Conservation (phyloP, 2,797 vertebrate genomes). For the Malurus leucopterus region DNA sequence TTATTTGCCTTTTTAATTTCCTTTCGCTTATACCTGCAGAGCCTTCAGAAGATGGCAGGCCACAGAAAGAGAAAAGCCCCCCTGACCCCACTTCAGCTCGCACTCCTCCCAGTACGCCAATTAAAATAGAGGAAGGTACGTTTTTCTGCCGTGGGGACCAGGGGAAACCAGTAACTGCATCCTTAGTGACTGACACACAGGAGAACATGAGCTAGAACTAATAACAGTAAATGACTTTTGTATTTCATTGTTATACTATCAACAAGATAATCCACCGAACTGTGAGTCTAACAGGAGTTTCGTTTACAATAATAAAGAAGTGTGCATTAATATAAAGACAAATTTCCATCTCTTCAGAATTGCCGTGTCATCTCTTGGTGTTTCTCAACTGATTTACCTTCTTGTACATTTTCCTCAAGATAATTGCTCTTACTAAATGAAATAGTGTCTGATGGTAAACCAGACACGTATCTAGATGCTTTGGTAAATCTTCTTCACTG, state of each 20-base stretch:
- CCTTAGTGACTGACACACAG: background rate
- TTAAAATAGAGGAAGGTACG: constrained; percentile 92
- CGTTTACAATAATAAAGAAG: constrained; percentile 36
- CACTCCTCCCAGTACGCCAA: constrained; percentile 88
- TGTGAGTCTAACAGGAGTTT: background rate
- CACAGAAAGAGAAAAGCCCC: constrained; percentile 74
- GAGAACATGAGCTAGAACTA: background rate
- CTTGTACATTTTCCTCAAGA: background rate
- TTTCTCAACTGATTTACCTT: background rate
- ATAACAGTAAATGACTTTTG: background rate
- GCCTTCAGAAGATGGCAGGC: constrained; percentile 73
- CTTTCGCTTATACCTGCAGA: constrained; percentile 39
- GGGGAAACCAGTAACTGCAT: background rate
- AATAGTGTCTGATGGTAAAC: background rate
- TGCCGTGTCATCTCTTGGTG: background rate
- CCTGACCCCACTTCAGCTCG: constrained; percentile 66
- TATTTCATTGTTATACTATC: background rate
- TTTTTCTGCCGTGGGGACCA: background rate
- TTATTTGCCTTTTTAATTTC: background rate
- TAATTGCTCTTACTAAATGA: background rate
- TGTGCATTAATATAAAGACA: background rate
- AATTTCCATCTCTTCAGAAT: background rate
- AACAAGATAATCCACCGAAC: background rate
- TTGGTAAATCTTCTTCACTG: background rate
- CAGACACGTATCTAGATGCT: background rate